These are phyloP conservation scores for Mamestra configurata DNA, from an alignment of 1,140 invertebrate genomes.

Conservation along the genomic window DNA sequence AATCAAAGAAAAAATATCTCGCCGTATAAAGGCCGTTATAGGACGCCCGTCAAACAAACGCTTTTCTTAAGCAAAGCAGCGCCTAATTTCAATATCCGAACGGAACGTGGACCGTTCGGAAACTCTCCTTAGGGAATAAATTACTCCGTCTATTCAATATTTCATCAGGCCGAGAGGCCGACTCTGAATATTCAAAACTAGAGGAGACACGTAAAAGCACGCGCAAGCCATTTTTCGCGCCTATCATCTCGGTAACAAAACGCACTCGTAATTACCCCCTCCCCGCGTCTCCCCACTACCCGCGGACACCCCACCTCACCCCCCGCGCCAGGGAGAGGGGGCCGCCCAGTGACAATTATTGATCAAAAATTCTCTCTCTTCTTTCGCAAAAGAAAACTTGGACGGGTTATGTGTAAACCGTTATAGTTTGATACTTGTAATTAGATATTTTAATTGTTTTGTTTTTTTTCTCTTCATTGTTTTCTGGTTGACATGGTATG, in stretches of 20 bases:
- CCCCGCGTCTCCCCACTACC: constrained; percentile 54
- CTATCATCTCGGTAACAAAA: constrained; percentile 88
- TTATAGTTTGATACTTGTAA: constrained; percentile 82
- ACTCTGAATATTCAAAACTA: constrained; percentile 86
- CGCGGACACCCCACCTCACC: constrained; percentile 58
- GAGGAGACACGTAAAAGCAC: constrained; percentile 86
- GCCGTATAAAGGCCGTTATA: constrained; percentile 64
- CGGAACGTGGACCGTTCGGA: constrained; percentile 79
- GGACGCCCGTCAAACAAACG: constrained; percentile 80
- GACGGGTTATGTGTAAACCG: constrained; percentile 87
- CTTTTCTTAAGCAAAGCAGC: constrained; percentile 82
- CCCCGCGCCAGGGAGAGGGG: constrained; percentile 62
- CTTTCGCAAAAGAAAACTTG: constrained; percentile 88
- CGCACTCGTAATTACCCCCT: constrained; percentile 87
- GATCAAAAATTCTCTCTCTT: constrained; percentile 88
- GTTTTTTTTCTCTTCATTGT: constrained; percentile 50
- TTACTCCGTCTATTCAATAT: constrained; percentile 86
- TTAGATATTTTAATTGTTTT: constrained; percentile 78
- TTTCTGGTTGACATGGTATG: neutral
- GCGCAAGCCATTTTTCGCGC: constrained; percentile 87
- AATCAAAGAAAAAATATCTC: constrained; percentile 51
- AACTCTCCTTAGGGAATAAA: constrained; percentile 84
- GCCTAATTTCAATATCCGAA: constrained; percentile 88
- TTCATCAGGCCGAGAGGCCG: constrained; percentile 84
- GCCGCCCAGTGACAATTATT: constrained; percentile 88